Evolutionary conservation across 1,140 invertebrate genomes (phyloP), one percentile per base, ranked within the genome.

Genomic region (Cydia splendana): DNA sequence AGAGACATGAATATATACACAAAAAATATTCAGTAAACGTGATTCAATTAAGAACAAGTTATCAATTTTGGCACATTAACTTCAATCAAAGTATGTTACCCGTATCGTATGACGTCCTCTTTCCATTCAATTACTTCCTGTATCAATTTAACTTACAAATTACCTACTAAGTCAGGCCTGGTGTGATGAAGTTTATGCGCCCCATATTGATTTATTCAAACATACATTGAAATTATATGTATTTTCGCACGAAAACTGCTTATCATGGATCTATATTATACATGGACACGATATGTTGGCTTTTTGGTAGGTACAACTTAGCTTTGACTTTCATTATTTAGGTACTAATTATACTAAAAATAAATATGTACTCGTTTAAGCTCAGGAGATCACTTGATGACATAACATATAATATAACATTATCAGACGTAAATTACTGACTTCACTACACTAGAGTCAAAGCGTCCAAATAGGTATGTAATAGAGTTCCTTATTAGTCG

Each of bases 401-500:
- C 20, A 71, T 48, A n/a, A n/a, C n/a, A 30, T 3, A 4, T 30
- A 62, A 53, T 65, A 34, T 24, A 69, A 76, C 38, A 76, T 69
- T 71, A 77, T 51, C 13, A 18, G 18, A 28, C 24, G 48, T 15
- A 24, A 65, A 57, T 48, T 65, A 20, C 20, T 7, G 15, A 53
- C 51, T n/a, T 67, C 65, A 69, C 65, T 34, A n/a, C 65, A 65
- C 65, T 45, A 71, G 15, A 20, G 30, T 62, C 57, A 74, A 74
- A 71, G 42, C 45, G 45, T 71, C 30, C 15, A 18, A 77, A 57
- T 42, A 34, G 30, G 30, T 57, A 53, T 38, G 38, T 73, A 73
- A 51, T 53, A 71, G 20, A 76, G 65, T 75, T 62, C 48, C n/a
- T 77, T 74, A 69, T 83, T 81, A 93, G 80, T 92, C 91, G 75